Base-by-base conservation (phyloP, 2,113 vertebrate genomes). In the Ellobius talpinus region DNA sequence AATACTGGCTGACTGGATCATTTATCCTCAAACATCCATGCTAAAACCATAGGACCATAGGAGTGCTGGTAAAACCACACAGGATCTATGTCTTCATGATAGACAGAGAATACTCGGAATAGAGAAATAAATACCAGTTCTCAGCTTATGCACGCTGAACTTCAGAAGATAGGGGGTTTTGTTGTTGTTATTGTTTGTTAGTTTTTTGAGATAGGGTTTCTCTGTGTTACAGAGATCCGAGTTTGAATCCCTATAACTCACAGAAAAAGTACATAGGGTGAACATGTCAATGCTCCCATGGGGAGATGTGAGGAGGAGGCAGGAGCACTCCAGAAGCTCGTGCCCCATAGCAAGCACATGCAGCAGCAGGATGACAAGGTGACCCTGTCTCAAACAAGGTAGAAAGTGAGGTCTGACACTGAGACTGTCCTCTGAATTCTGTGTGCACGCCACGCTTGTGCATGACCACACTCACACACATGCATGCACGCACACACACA, bases 41-140 rank as follows among this genome's bases (percentile, higher is more conserved):
- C 42, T 23, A 23, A 33, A 61, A 89, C 68, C 47, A 82, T 72
- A 73, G 92, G 90, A 61, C 82, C 39, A 61, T n/a, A 52, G 16
- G 42, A 84, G 29, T 72, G 21, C 4, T 55, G 74, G 55, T 21
- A 29, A 89, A 89, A 29, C 61, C 42, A 81, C 29, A 84, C 31
- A 11, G 26, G 36, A 58, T 23, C 50, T 23, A 14, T 5, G 33
- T 42, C 29, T 91, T 93, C 82, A 86, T 42, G 50, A 19, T 39
- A 50, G 8, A 45, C 3, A 24, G 17, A 89, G 45, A 78, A 94
- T 87, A 52, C 2, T 36, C 13, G 12, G 47, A 31, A 66, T 11
- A 73, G 66, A 87, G 24, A 93, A 94, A 91, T 87, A 96, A 76
- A 50, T 1, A 39, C 31, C n/a, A 76, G n/a, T 19, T 61, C 29